Conservation (phyloP, 2,113 vertebrate genomes). For the Equus quagga region DNA sequence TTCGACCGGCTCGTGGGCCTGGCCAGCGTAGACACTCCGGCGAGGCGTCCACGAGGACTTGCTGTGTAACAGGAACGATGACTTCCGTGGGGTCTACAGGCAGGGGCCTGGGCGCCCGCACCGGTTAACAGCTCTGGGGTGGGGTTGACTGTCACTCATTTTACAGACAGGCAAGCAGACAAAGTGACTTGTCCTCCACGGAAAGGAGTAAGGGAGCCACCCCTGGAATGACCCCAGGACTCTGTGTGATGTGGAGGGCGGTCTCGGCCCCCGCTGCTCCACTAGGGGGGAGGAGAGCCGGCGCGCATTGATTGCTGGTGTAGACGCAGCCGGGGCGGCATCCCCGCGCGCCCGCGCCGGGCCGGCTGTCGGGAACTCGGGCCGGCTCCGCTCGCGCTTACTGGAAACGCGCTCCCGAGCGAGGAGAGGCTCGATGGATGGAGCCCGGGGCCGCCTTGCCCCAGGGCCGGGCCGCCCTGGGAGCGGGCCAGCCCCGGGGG, state of each 20-base stretch:
- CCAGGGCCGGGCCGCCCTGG: background rate
- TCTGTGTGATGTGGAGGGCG: background rate
- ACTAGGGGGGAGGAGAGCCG: background rate
- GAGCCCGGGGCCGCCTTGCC: background rate
- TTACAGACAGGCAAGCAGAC: background rate
- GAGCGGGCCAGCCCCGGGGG: background rate
- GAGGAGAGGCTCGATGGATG: background rate
- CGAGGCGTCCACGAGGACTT: background rate
- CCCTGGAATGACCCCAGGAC: background rate
- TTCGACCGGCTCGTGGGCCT: background rate
- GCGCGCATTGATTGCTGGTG: constrained; percentile 62
- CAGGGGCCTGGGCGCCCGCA: background rate
- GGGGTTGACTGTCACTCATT: too few species aligned
- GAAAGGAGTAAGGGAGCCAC: background rate
- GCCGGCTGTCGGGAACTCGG: constrained; percentile 74
- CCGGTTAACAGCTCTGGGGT: background rate
- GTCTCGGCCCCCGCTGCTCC: background rate
- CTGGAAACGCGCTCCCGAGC: constrained; percentile 68
- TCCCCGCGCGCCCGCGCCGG: constrained; percentile 37
- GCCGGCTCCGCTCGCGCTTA: constrained; percentile 58
- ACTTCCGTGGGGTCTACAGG: background rate
- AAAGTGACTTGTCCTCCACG: too few species aligned
- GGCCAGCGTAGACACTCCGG: background rate
- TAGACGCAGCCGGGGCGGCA: constrained; percentile 25
- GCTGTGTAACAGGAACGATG: background rate